Evolutionary conservation across 2,113 vertebrate genomes (phyloP).

Genomic region (Apeltes quadracus): DNA sequence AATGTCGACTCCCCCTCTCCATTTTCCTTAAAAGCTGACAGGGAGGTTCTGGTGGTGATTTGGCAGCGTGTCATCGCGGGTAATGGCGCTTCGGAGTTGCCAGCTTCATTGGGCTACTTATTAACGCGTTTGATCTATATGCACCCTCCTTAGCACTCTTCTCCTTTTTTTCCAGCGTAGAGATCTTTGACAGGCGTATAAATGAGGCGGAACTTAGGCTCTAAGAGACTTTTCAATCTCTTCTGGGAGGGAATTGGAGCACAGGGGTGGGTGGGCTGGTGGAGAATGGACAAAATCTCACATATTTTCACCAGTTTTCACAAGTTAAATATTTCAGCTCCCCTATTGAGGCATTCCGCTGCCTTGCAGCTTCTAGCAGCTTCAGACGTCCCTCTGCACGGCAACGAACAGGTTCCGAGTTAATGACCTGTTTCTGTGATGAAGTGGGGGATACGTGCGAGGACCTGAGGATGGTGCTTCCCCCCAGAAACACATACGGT

Average conservation of each 20-base stretch:
- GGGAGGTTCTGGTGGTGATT: constrained; percentile 72
- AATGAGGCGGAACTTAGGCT: constrained; percentile 68
- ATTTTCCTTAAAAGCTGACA: constrained; percentile 67
- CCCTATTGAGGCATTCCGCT: constrained; percentile 49
- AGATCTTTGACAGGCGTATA: constrained; percentile 75
- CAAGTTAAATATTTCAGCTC: constrained; percentile 66
- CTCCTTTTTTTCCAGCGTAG: constrained; percentile 40
- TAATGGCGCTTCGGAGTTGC: constrained; percentile 73
- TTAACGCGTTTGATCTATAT: constrained; percentile 77
- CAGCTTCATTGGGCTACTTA: constrained; percentile 71
- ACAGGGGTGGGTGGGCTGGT: constrained; percentile 45
- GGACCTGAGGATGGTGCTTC: constrained; percentile 35
- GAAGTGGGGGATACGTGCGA: constrained; percentile 27
- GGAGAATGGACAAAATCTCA: constrained; percentile 59
- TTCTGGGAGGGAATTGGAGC: constrained; percentile 71
- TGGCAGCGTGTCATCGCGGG: constrained; percentile 72
- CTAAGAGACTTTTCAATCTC: constrained; percentile 74
- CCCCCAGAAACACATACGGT: constrained; percentile 17
- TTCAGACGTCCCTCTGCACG: constrained; percentile 29
- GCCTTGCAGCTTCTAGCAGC: constrained; percentile 34
- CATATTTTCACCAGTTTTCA: constrained; percentile 65
- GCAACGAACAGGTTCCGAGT: constrained; percentile 29
- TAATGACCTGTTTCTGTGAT: constrained; percentile 39
- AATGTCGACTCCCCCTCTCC: constrained; percentile 48
- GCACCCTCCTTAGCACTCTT: constrained; percentile 53